Base-by-base conservation (phyloP, 2,888 invertebrate genomes). In the Onchidella celtica region DNA sequence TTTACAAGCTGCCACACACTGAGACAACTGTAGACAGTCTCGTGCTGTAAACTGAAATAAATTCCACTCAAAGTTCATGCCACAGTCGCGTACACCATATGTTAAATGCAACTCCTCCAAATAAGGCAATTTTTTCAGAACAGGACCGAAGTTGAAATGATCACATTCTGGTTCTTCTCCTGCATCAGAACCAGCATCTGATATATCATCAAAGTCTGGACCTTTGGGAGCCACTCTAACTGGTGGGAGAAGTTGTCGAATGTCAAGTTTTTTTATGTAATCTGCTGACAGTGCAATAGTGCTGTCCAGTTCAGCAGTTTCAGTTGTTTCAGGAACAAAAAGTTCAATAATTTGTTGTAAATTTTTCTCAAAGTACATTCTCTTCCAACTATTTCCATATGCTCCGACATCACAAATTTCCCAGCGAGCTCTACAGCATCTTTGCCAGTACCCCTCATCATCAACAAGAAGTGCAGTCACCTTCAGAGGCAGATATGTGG, bases 1-100 rank as follows among this genome's bases (percentile, higher is more conserved):
- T 85, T 91, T 92, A 81, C 90, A 90, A 38, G 86, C 86, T 29
- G 92, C 92, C n/a, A 93, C 88, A 86, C 91, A 90, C 86, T 93
- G 92, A 27, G 93, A 90, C 63, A 93, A 86, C 82, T 90, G 91
- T 63, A 92, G 87, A 83, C 93, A 93, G 88, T 93, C 93, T 81
- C 91, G 86, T 29, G 92, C 91, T 40, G 93, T 93, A 85, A 94
- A 93, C 86, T 93, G 92, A 84, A 93, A 93, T 69, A 93, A 85
- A 81, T 90, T 91, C 93, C 93, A 93, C 80, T 93, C 93, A 89
- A 93, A 93, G 87, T 93, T 93, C 93, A 93, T 93, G 27, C 93
- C 93, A 88, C 93, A 93, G 86, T 93, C 92, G 75, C 87, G 88
- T 1, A 93, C 93, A 63, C 93, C 92, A 85, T 92, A 93, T 17